phyloP scores from a whole-genome alignment of 2,888 invertebrate genomes.

The Platycnemis pennipes region DNA sequence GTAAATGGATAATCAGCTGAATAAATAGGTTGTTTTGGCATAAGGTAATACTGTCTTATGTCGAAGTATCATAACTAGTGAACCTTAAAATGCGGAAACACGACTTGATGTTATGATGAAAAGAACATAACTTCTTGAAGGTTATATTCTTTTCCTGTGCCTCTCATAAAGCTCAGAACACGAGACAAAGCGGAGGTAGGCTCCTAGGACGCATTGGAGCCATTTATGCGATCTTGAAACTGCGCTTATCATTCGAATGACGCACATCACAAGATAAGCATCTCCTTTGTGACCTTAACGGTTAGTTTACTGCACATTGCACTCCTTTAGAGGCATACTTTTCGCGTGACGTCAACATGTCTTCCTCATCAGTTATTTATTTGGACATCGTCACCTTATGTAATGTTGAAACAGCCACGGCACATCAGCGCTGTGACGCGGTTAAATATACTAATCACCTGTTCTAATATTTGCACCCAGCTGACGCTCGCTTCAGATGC shows the following conservation, averaged over 20 bases:
- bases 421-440: neutral
- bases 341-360: neutral
- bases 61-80: no score
- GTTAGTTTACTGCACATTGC: neutral
- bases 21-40: no score
- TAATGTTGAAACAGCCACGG: neutral
- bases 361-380: neutral
- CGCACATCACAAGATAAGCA: neutral
- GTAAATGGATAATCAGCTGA: no score
- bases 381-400: neutral
- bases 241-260: neutral
- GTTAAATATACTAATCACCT: slow-evolving; percentile 3
- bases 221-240: neutral
- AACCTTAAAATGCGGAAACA: no score
- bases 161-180: no score
- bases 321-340: neutral
- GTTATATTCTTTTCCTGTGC: no score
- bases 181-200: no score
- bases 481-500: neutral
- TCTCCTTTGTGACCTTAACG: neutral
- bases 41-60: no score
- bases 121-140: no score
- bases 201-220: no score
- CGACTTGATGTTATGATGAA: no score
- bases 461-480: neutral